phyloP scores from a whole-genome alignment of 1,140 invertebrate species.

The Drosophila ogumai region DNA sequence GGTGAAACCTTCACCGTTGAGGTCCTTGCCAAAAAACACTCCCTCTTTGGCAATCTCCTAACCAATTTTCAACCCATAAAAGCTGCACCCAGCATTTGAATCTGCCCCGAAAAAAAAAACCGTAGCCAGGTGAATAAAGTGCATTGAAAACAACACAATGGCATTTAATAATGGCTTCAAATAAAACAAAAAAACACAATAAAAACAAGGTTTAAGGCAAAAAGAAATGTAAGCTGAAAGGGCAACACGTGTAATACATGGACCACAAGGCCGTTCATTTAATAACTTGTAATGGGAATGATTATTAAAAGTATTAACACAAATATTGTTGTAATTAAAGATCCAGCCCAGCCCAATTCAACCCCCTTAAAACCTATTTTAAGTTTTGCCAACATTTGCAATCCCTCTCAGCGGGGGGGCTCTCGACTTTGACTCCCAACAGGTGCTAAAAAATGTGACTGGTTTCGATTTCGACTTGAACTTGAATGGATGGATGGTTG shows the following conservation, averaged over 20 bases:
- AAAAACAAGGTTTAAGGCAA: background rate
- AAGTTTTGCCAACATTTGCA: constrained; percentile 22
- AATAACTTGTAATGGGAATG: constrained; percentile 12
- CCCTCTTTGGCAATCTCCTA: constrained; percentile 3
- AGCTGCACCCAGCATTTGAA: constrained; percentile 9
- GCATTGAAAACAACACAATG: constrained; percentile 15
- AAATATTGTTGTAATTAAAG: constrained; percentile 30
- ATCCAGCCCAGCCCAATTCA: constrained; percentile 10
- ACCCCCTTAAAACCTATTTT: constrained; percentile 11
- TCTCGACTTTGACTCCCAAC: constrained; percentile 15
- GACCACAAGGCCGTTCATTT: constrained; percentile 4
- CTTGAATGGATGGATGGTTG: constrained; percentile 44
- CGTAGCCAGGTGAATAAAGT: constrained; percentile 17
- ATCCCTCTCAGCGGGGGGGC: constrained; percentile 14
- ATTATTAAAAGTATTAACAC: constrained; percentile 1
- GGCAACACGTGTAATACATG: constrained; percentile 1
- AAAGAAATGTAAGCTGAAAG: constrained; percentile 14
- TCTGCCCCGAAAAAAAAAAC: background rate
- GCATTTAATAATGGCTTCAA: constrained; percentile 4
- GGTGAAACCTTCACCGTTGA: constrained; percentile 5
- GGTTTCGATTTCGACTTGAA: constrained; percentile 52
- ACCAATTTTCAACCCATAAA: constrained; percentile 1
- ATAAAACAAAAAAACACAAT: background rate
- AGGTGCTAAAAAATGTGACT: constrained; percentile 34
- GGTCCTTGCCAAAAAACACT: constrained; percentile 3